Percentiles rank a stretch among this genome's conserved stretches.
phyloP scores from a whole-genome alignment of 2,888 invertebrate genomes.

The Pachydiplax longipennis region DNA sequence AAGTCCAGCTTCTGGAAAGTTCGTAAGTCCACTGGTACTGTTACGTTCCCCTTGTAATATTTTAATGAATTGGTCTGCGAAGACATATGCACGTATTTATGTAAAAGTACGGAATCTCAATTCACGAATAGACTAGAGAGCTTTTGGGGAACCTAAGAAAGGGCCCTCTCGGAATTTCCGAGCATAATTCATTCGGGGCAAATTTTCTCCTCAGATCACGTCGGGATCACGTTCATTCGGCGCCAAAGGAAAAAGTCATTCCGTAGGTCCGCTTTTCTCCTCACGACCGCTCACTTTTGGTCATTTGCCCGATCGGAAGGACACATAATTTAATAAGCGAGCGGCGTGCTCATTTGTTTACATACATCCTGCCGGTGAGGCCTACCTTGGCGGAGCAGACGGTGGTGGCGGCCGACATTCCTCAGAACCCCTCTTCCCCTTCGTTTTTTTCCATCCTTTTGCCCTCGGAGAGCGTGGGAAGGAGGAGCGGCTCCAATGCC shows the following conservation, averaged over 20 bases:
- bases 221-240: not conserved
- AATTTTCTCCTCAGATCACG: not conserved
- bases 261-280: not conserved
- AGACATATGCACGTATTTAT: no score
- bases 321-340: constrained; percentile 3
- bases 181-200: no score
- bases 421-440: not conserved
- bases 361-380: not conserved
- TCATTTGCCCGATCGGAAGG: not conserved
- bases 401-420: not conserved
- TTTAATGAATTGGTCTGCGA: no score
- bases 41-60: no score
- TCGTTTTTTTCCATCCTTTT: not conserved
- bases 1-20: no score
- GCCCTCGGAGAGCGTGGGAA: not conserved
- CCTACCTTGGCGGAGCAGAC: not conserved
- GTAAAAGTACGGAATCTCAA: no score
- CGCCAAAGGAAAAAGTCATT: not conserved
- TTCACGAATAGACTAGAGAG: no score
- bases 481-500: not conserved
- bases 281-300: not conserved
- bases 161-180: no score
- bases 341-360: constrained; percentile 8
- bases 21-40: no score
- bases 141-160: no score